Conservation (phyloP, 2,888 invertebrate species). For the Caenorhabditis sp. region DNA sequence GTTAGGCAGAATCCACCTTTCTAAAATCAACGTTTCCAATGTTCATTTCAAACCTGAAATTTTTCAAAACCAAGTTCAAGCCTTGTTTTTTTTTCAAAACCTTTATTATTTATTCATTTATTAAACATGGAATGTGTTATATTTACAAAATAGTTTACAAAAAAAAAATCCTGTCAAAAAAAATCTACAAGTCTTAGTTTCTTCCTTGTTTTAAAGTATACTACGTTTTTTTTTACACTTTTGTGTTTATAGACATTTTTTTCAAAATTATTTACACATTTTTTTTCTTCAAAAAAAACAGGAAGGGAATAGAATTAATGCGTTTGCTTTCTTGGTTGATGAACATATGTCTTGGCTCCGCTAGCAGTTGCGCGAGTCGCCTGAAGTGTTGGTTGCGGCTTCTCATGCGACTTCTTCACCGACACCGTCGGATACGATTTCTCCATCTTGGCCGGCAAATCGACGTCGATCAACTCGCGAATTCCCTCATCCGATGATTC, state of each 20-base stretch:
- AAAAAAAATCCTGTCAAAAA: neutral
- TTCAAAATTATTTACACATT: neutral
- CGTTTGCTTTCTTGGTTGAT: constrained; percentile 50
- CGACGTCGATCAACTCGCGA: constrained; percentile 45
- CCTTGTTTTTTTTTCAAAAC: too few relatives aligned
- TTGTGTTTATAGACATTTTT: neutral
- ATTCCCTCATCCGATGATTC: constrained; percentile 50
- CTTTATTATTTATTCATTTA: too few relatives aligned
- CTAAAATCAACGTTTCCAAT: too few relatives aligned
- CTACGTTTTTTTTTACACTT: neutral
- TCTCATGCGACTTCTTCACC: constrained; percentile 50
- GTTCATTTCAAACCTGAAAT: too few relatives aligned
- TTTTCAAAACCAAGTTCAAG: too few relatives aligned
- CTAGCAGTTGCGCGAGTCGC: constrained; percentile 3
- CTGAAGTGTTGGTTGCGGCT: constrained; percentile 44
- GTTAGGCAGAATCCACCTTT: too few relatives aligned
- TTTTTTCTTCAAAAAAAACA: neutral
- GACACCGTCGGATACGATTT: constrained; percentile 50
- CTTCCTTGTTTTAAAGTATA: neutral
- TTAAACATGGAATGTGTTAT: neutral
- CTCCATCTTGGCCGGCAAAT: constrained; percentile 54
- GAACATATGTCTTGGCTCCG: constrained; percentile 17
- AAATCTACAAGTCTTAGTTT: neutral
- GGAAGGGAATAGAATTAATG: constrained; percentile 21
- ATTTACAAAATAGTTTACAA: constrained; percentile 4